Percentiles rank a stretch among this genome's conserved stretches.
These are phyloP conservation scores for Nemotelus pantherinus DNA, from an alignment of 2,888 invertebrate genomes.

Conservation along the genomic window DNA sequence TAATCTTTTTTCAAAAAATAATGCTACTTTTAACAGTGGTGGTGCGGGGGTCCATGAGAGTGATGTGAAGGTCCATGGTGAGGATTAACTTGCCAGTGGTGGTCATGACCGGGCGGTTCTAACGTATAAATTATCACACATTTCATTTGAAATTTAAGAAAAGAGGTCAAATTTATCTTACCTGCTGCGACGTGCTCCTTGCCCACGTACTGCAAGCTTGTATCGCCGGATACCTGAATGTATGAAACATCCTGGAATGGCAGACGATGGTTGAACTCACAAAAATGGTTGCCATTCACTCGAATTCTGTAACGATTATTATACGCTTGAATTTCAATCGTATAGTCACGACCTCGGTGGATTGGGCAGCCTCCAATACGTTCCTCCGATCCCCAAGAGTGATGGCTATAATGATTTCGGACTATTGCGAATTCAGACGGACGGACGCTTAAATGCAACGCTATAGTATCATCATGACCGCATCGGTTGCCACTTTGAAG, in stretches of 20 bases:
- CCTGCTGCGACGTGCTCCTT: constrained; percentile 15
- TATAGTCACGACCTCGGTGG: constrained; percentile 73
- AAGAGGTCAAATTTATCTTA: too few relatives aligned
- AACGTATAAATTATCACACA: too few relatives aligned
- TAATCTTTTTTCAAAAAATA: too few relatives aligned
- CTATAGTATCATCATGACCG: constrained; percentile 81
- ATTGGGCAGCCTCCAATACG: constrained; percentile 71
- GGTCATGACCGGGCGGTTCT: too few relatives aligned
- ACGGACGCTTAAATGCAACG: constrained; percentile 73
- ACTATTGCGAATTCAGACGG: constrained; percentile 68
- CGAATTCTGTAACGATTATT: constrained; percentile 69
- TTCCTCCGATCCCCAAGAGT: constrained; percentile 67
- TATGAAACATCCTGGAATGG: constrained; percentile 66
- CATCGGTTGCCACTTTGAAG: constrained; percentile 68
- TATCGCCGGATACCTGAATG: not conserved
- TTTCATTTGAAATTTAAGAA: too few relatives aligned
- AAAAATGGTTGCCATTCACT: constrained; percentile 81
- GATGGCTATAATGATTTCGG: constrained; percentile 65
- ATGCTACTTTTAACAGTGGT: too few relatives aligned
- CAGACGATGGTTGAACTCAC: constrained; percentile 79
- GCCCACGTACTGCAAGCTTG: constrained; percentile 16
- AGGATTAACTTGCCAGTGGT: too few relatives aligned
- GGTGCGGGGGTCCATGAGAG: too few relatives aligned
- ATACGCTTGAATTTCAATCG: constrained; percentile 76
- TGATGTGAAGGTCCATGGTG: too few relatives aligned